A percentile compares a stretch with the other conserved stretches of the same genome.
Conservation (phyloP, 2,888 invertebrate species). For the Temnothorax ravouxi region DNA sequence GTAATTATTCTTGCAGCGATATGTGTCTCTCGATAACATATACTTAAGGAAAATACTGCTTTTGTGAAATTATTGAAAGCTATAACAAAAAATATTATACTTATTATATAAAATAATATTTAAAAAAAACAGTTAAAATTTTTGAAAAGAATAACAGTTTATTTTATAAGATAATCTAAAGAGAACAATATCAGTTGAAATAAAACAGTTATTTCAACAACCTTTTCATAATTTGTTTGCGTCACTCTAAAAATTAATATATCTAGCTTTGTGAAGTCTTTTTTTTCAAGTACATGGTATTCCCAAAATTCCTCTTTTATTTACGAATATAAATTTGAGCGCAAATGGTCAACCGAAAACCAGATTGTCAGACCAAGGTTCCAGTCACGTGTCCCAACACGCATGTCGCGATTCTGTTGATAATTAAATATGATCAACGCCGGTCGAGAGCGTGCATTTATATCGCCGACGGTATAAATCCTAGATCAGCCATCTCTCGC, state of each 20-base stretch:
- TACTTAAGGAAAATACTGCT: no score
- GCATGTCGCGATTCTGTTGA: not conserved
- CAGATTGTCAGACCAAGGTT: not conserved
- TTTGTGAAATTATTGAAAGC: not conserved
- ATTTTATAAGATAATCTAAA: not conserved
- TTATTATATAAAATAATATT: not conserved
- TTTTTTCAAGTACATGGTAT: not conserved
- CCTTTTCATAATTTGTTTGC: not conserved
- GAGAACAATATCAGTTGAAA: not conserved
- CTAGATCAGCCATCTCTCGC: slow-evolving; percentile 22
- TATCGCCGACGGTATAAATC: slow-evolving; percentile 22
- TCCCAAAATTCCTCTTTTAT: not conserved
- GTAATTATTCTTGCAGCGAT: not conserved
- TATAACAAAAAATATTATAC: not conserved
- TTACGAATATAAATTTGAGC: not conserved
- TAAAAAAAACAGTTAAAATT: not conserved
- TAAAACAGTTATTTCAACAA: not conserved
- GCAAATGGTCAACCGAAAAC: not conserved
- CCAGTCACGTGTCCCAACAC: slow-evolving; percentile 22
- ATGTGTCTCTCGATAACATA: not conserved
- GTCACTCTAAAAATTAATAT: not conserved
- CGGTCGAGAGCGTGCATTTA: not conserved
- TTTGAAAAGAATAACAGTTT: not conserved
- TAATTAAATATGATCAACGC: slow-evolving; percentile 28
- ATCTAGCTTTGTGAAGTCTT: not conserved